Percentiles rank a stretch among this genome's conserved stretches.
phyloP scores from a whole-genome alignment of 2,797 vertebrate genomes.

The Taeniopygia guttata region DNA sequence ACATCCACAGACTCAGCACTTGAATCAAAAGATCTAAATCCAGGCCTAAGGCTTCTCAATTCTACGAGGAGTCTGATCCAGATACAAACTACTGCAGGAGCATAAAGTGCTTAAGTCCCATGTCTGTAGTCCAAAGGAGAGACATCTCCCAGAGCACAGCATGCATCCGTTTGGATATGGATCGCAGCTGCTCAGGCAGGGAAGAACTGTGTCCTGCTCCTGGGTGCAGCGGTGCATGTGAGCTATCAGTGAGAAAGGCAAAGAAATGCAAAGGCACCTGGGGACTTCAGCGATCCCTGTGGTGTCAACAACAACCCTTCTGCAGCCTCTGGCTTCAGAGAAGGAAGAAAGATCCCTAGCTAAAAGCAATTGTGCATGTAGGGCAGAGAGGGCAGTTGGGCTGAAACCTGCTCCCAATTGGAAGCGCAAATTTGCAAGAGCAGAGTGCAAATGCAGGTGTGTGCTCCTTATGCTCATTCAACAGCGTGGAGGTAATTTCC shows the following conservation, averaged over 20 bases:
- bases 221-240: fast-evolving
- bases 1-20: neutral
- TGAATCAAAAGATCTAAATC: neutral
- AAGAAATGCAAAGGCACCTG: neutral
- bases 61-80: neutral
- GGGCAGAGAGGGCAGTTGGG: neutral
- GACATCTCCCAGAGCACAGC: neutral
- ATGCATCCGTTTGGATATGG: neutral
- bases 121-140: neutral
- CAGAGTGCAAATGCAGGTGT: neutral
- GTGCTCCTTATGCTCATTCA: neutral
- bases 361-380: neutral
- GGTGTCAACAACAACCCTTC: neutral
- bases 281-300: neutral
- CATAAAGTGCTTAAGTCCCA: neutral
- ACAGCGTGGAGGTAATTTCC: neutral
- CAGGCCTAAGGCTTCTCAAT: neutral
- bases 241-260: neutral
- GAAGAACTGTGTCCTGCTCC: neutral
- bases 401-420: neutral
- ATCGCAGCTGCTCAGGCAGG: fast-evolving
- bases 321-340: neutral
- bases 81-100: neutral
- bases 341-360: neutral
- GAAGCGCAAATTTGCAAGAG: neutral